Percentiles rank a stretch among this genome's conserved stretches.
phyloP scores from a whole-genome alignment of 2,888 invertebrate species.

The Metallyticus violacea region DNA sequence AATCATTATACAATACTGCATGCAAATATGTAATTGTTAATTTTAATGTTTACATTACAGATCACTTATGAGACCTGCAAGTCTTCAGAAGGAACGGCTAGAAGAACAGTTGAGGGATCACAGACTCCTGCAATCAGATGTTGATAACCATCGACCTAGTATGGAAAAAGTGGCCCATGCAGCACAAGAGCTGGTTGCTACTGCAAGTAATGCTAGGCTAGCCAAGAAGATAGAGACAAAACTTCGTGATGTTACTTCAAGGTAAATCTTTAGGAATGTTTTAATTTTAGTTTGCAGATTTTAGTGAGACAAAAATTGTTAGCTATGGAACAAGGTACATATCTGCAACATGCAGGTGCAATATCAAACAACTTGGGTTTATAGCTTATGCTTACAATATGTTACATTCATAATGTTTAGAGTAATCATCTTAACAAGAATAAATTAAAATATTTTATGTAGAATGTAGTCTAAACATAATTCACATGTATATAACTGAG shows the following conservation, averaged over 20 bases:
- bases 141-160: constrained; percentile 82
- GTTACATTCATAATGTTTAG: too few species aligned
- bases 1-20: background rate
- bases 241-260: constrained; percentile 75
- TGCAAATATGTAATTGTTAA: background rate
- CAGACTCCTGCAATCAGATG: constrained; percentile 74
- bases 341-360: too few species aligned
- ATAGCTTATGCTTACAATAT: too few species aligned
- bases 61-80: constrained; percentile 75
- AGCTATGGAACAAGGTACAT: too few species aligned
- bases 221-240: constrained; percentile 88
- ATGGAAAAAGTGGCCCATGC: constrained; percentile 77
- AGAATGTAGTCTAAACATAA: too few species aligned
- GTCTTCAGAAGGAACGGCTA: constrained; percentile 76
- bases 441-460: too few species aligned
- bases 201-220: constrained; percentile 79
- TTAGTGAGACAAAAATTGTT: too few species aligned
- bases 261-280: constrained; percentile 31
- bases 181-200: constrained; percentile 76
- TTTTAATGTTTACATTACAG: constrained; percentile 41
- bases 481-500: too few species aligned
- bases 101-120: constrained; percentile 90
- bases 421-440: too few species aligned
- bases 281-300: too few species aligned
- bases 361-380: too few species aligned